Conservation (phyloP, 2,888 invertebrate genomes). For the Trachelus troglodyta region DNA sequence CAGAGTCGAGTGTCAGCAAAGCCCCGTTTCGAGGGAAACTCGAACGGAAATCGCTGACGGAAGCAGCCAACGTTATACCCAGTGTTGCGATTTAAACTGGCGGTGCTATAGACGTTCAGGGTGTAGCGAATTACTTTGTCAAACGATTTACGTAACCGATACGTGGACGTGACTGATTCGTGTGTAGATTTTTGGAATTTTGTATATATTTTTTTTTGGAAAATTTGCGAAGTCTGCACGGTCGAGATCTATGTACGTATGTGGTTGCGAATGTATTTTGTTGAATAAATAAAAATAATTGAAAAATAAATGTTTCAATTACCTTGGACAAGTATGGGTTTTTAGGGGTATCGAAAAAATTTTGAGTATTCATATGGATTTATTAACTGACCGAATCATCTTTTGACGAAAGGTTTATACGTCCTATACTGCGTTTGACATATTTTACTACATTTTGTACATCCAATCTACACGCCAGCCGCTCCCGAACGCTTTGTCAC, state of each 20-base stretch:
- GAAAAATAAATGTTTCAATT: not conserved
- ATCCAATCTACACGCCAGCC: no score
- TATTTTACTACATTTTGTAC: no score
- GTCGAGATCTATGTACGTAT: no score
- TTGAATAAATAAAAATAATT: not conserved
- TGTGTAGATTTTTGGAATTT: not conserved
- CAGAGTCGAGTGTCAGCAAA: not conserved
- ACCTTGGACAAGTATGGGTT: not conserved
- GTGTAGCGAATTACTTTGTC: not conserved
- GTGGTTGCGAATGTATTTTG: no score
- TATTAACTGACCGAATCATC: no score
- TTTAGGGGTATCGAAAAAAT: not conserved
- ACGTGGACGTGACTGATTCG: not conserved
- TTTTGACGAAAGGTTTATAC: no score
- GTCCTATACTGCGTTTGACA: no score
- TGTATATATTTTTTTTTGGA: not conserved
- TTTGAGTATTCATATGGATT: no score
- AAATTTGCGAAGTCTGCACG: not conserved
- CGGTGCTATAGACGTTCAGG: not conserved
- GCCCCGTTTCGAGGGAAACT: conserved; percentile 27
- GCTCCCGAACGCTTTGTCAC: no score
- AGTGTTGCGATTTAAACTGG: not conserved
- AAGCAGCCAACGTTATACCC: not conserved
- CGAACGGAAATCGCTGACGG: conserved; percentile 42
- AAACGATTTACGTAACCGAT: not conserved